Conservation (phyloP, 2,888 invertebrate species). For the Atethmia centrago region DNA sequence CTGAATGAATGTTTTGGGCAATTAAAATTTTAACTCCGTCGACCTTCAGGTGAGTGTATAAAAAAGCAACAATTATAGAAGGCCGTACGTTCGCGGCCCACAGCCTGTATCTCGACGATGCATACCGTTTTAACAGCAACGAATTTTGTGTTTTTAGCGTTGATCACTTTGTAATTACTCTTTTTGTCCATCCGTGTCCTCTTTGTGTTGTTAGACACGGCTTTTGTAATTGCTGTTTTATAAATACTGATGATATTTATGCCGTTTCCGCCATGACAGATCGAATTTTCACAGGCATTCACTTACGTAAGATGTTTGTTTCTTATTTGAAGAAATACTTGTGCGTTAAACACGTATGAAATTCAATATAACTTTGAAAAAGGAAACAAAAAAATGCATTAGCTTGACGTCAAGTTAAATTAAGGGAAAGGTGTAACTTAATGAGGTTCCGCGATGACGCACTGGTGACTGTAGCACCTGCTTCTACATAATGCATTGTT, state of each 20-base stretch:
- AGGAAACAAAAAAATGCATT: constrained; percentile 27
- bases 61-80: constrained; percentile 69
- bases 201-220: constrained; percentile 57
- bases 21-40: constrained; percentile 70
- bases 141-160: constrained; percentile 48
- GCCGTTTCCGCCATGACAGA: constrained; percentile 47
- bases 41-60: constrained; percentile 67
- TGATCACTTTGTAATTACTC: constrained; percentile 59
- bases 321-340: constrained; percentile 29
- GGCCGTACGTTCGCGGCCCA: constrained; percentile 52
- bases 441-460: constrained; percentile 41
- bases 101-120: constrained; percentile 38
- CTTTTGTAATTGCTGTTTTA: constrained; percentile 39
- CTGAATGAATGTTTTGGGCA: constrained; percentile 65
- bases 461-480: constrained; percentile 33
- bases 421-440: constrained; percentile 46
- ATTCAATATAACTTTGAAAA: constrained; percentile 25
- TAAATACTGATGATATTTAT: constrained; percentile 49
- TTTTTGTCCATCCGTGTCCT: constrained; percentile 52
- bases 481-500: constrained; percentile 27
- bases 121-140: constrained; percentile 51
- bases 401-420: constrained; percentile 36
- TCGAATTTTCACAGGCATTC: constrained; percentile 38
- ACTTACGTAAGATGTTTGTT: constrained; percentile 34
- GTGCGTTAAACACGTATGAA: constrained; percentile 4